phyloP scores from a whole-genome alignment of 2,113 vertebrate genomes.

The Romanogobio albipinnatus region DNA sequence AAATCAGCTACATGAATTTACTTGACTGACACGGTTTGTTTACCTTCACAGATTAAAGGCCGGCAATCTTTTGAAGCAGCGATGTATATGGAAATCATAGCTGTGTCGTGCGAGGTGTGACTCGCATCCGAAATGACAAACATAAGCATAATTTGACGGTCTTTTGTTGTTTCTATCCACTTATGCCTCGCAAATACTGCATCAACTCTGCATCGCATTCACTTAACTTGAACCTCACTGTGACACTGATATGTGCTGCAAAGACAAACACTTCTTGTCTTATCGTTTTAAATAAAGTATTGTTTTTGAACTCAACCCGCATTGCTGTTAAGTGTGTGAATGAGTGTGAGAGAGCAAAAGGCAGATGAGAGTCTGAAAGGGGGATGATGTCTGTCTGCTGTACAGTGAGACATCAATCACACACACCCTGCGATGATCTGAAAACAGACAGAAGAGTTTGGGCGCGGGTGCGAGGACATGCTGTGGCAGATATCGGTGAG shows the following conservation, averaged over 20 bases:
- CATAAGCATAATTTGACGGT: not conserved
- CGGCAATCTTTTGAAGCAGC: not conserved
- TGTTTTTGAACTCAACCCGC: not conserved
- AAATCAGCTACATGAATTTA: conserved; percentile 12
- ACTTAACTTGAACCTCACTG: too few species aligned
- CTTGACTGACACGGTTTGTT: conserved; percentile 32
- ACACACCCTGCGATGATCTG: not conserved
- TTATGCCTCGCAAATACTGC: not conserved
- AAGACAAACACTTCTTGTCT: too few species aligned
- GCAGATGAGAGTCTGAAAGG: not conserved
- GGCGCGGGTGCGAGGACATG: not conserved
- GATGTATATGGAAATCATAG: conserved; percentile 25
- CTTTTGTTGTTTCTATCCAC: not conserved
- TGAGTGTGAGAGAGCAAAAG: not conserved
- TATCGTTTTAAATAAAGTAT: too few species aligned
- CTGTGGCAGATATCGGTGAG: not conserved
- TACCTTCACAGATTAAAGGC: conserved; percentile 15
- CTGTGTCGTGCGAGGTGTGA: conserved; percentile 2
- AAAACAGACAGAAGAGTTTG: not conserved
- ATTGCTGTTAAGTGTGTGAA: not conserved
- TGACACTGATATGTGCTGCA: too few species aligned
- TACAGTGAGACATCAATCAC: conserved; percentile 3
- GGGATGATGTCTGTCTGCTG: not conserved
- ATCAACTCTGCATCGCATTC: not conserved
- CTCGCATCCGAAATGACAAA: not conserved